Percentiles rank a stretch among this genome's conserved stretches.
Conservation (phyloP, 2,797 vertebrate genomes). For the Tokudaia tokunoshimensis region DNA sequence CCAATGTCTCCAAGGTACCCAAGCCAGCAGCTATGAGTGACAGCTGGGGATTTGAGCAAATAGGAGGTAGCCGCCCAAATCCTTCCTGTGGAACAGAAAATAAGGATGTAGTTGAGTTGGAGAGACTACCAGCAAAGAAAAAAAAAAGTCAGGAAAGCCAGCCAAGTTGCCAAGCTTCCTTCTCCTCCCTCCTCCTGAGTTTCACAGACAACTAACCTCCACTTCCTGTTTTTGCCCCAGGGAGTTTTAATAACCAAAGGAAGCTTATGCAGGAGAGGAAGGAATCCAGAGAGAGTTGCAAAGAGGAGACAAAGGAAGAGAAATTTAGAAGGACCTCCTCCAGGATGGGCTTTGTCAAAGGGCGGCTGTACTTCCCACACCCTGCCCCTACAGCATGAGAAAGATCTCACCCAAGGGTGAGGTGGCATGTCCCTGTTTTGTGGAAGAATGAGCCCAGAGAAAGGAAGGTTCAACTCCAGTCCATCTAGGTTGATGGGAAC, state of each 20-base stretch:
- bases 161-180: neutral
- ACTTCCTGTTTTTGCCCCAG: neutral
- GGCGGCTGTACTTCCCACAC: rapidly evolving
- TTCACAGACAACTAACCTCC: neutral
- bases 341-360: neutral
- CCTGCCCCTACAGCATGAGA: neutral
- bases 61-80: slow-evolving; percentile 41
- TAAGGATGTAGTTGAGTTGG: slow-evolving; percentile 13
- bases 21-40: neutral
- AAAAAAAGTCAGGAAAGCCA: neutral
- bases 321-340: neutral
- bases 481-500: neutral
- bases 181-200: neutral
- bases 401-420: neutral
- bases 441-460: neutral
- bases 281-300: neutral
- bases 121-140: neutral
- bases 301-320: neutral
- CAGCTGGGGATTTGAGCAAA: slow-evolving; percentile 47
- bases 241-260: slow-evolving; percentile 43
- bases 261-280: neutral
- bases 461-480: neutral
- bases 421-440: neutral
- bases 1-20: neutral
- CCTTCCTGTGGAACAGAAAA: slow-evolving; percentile 52